Base-by-base conservation (phyloP, 2,797 vertebrate species). In the Cirrhinus mrigala region DNA sequence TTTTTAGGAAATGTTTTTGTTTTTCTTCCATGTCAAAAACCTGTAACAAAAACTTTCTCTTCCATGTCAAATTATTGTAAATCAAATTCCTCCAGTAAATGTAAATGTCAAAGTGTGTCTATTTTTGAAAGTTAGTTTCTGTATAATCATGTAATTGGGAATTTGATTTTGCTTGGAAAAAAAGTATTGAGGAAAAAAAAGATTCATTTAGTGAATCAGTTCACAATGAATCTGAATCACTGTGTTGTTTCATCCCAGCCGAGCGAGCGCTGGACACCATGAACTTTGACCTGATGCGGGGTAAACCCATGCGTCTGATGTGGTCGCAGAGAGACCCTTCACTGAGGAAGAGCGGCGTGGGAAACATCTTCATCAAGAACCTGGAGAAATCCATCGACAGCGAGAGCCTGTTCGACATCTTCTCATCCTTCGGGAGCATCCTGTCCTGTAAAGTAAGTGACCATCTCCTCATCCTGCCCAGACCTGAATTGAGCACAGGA, bases 341-440 rank as follows among this genome's bases (percentile, higher is more conserved):
- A 29, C 94, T 99, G 92, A 97, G 98, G 90, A 99, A 98, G 93
- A 99, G 97, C 0, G 98, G 98, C 1, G 97, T 99, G 6, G 98
- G 98, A 88, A 99, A 99, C 95, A 97, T 99, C 93, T 99, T 99
- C 94, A 98, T 99, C 92, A 99, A 99, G 92, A 99, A 99, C 88
- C 94, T 99, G 88, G 98, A 99, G 93, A 99, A 99, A 93, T 99
- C 98, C 54, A 99, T 99, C 40, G 97, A 99, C 94, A 99, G 99
- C 95, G 99, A 99, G 94, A 97, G 97, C 89, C 95, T 99, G 64
- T 99, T 99, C 87, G 98, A 99, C 93, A 99, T 98, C 14, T 99
- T 99, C 93, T 99, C 98, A 77, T 97, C 98, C 86, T 99, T 99
- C 90, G 98, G 98, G 83, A 99, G 97, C 93, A 99, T 99, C 94